Base-by-base conservation (phyloP, 2,888 invertebrate genomes). In the Lasioglossum lativentre region DNA sequence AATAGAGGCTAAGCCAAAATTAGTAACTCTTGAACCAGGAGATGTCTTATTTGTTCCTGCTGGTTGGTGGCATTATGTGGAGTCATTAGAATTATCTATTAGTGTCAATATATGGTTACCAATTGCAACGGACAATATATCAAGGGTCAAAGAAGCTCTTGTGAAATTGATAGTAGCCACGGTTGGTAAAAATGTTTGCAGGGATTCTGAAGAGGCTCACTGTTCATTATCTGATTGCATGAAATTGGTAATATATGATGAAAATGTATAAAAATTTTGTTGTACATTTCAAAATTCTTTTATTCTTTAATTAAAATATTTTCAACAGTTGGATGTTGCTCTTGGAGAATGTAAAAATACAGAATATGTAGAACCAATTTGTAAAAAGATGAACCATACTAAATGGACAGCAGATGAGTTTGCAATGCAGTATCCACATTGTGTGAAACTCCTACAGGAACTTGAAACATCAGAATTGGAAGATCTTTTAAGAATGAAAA, bases 11-110 rank as follows among this genome's bases (percentile, higher is more conserved):
- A 95, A 95, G 40, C 96, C 95, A 0, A 95, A 96, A 86, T 95
- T 97, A 86, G 96, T 98, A 47, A 96, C 96, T 78, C 95, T 99
- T 75, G 96, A 97, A 72, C 97, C 98, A 16, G 98, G 99, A 0
- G 98, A 99, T 95, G 97, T 98, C 0, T 95, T 99, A 56, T 96
- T 98, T 92, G 97, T 99, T 12, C 99, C 99, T 0, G 96, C 96
- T 85, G 97, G 98, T 85, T 99, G 99, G 99, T 99, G 99, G 99
- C 99, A 99, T 95, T 99, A 98, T 95, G 99, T 99, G 0, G 98
- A 98, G 95, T 96, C 96, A 86, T 86, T 95, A 68, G 95, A 95
- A 27, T 95, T 96, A 14, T 96, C 96, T 63, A 94, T 97, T 63
- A 96, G 96, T 89, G 94, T 97, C n/a, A 98, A 99, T 94, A 95